Evolutionary conservation across 2,888 invertebrate species (phyloP).

Genomic region (Trachelus stipa): DNA sequence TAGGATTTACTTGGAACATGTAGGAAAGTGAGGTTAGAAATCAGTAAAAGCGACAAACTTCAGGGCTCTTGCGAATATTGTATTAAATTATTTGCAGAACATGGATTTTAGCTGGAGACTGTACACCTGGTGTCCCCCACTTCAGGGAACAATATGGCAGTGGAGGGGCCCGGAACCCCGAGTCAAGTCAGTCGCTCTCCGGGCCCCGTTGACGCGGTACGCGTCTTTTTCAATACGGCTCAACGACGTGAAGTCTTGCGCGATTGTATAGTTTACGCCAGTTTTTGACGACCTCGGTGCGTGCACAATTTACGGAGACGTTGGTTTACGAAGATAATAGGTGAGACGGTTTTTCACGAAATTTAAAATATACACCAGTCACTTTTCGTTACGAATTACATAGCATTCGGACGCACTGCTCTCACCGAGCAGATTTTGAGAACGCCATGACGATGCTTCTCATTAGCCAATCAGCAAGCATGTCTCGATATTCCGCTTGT

Average conservation of each 20-base stretch:
- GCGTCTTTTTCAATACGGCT: background rate
- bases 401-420: background rate
- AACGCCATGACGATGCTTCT: background rate
- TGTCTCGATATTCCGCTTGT: background rate
- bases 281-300: background rate
- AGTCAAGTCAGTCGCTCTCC: slow-evolving; percentile 56
- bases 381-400: background rate
- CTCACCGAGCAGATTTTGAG: background rate
- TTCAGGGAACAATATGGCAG: slow-evolving; percentile 46
- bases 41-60: background rate
- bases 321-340: background rate
- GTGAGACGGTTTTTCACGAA: background rate
- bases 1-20: background rate
- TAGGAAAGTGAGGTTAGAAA: background rate
- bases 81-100: background rate
- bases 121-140: slow-evolving; percentile 23
- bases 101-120: slow-evolving; percentile 17
- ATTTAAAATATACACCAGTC: background rate
- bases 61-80: background rate
- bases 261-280: background rate
- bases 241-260: background rate
- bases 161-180: slow-evolving; percentile 51
- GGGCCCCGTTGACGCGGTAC: slow-evolving; percentile 40
- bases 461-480: background rate
- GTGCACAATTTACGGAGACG: background rate